Base-by-base conservation (phyloP, 1,140 invertebrate species). In the Drosophila takahashii region DNA sequence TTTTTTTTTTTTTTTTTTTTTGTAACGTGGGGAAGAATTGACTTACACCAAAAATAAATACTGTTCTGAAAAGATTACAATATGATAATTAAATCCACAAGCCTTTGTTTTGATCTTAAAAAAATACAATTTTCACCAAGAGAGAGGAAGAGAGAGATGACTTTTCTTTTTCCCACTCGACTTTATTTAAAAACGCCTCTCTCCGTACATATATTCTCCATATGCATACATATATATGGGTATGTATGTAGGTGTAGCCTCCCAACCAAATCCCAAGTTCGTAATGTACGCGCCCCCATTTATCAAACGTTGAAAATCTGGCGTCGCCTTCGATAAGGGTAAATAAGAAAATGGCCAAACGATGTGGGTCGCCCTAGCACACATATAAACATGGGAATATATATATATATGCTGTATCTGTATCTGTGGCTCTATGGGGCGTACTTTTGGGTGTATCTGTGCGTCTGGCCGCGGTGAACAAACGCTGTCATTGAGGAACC, bases 231-330 rank as follows among this genome's bases (percentile, higher is more conserved):
- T 13, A 48, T 27, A 9, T 37, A 32, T n/a, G 26, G 32, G 8
- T 32, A 8, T 26, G 27, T 62, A 18, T 10, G 18, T 27, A 70
- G 11, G 22, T 50, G 41, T 69, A 36, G 22, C 41, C 61, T 71
- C 47, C 59, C 61, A 77, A 66, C 39, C 45, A 66, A 83, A 66
- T 79, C 70, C 56, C 62, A 64, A 84, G 64, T 58, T 65, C 80
- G 73, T 79, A 79, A 70, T 74, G 80, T 69, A 62, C 53, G 61
- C 70, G 59, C 64, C 74, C 79, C 79, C 80, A 84, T 84, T 84
- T 84, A 84, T 85, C 81, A 84, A 84, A 77, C 62, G 81, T 77
- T 56, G 76, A 72, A 77, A 85, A 84, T 85, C 80, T 83, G 52
- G 59, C 70, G 71, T 79, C 71, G 75, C 64, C 74, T 84, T 80